Base-by-base conservation (phyloP, 2,888 invertebrate genomes). In the Taphrorychus bicolor region DNA sequence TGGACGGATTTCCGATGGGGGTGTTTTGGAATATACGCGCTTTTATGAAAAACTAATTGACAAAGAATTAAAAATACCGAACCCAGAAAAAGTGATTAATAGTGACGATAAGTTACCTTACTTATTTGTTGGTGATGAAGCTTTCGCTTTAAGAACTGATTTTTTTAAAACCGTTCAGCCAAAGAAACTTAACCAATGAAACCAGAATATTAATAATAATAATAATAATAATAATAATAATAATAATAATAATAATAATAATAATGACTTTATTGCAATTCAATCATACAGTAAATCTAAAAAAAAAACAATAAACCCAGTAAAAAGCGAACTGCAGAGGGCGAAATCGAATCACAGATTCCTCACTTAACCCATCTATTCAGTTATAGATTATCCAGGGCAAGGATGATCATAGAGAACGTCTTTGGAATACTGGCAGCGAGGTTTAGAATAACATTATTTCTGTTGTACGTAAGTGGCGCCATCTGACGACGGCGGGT, bases 1-100 rank as follows among this genome's bases (percentile, higher is more conserved):
- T 59, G 73, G 75, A 5, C 40, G 72, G 41, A 66, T 72, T 40
- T 75, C 73, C 17, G 72, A 73, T 70, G 75, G 72, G 45, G 74
- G 72, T 40, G 70, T 75, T 45, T 52, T 76, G 14, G 48, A 71
- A 17, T 66, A 70, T 61, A 75, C 71, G 41, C 41, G 3, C 48
- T 72, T 74, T 73, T 72, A 70, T 52, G 51, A 70, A 59, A 67
- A 72, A 62, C 57, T 66, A 2, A 5, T 14, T 1, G 45, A 40
- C 19, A 45, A 32, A 5, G 0, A 5, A 3, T 24, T 61, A 14
- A 59, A 61, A 14, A 52, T 66, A n/a, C 45, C 66, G 3, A 7
- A 2, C 3, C 9, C 16, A 2, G 3, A 5, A 16, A 24, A 19
- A 7, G 11, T 40, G 2, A 3, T 17, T 3, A 56, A 56, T 40